Base-by-base conservation (phyloP, 2,113 vertebrate species). In the Petrocephalus zakoni region DNA sequence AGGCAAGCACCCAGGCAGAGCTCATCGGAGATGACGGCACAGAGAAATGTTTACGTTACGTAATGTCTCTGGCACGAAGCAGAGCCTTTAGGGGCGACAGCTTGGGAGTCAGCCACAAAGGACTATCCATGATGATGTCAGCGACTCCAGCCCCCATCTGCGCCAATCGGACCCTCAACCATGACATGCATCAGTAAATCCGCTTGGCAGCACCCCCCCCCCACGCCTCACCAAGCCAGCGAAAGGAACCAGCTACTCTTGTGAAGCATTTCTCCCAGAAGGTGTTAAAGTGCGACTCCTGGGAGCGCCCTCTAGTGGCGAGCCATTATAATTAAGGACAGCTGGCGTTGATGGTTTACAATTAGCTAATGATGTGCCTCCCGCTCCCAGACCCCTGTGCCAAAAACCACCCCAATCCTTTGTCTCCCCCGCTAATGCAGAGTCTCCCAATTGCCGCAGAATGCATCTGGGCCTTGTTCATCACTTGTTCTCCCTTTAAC, bases 121-220 rank as follows among this genome's bases (percentile, higher is more conserved):
- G 88, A 53, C 86, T 89, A 58, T 11, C 19, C 5, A 10, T 34
- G 34, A 86, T 89, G 84, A 61, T 25, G n/a, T 42, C 46, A 53
- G 49, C 21, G 86, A 89, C 75, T 87, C 61, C 88, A 51, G 61
- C 51, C 85, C 58, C 85, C 86, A 52, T 84, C 83, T 85, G 55
- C 8, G 22, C 46, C 85, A 89, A 72, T 78, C 83, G 51, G 46
- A 89, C 11, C 64, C 88, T 78, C 10, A 89, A 75, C 84, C 22
- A n/a, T 37, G 29, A 78, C 52, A 78, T 37, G 34, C 29, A 56
- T 51, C 49, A 51, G 87, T 7, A 88, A 78, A 88, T 53, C 29
- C 19, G 10, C 22, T 29, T 49, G 21, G 46, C 21, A 47, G 21
- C n/a, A n/a, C n/a, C 25, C 56, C 46, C 61, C 61, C 64, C 37